Conservation (phyloP, 2,113 vertebrate genomes). For the Ariopsis seemanni region DNA sequence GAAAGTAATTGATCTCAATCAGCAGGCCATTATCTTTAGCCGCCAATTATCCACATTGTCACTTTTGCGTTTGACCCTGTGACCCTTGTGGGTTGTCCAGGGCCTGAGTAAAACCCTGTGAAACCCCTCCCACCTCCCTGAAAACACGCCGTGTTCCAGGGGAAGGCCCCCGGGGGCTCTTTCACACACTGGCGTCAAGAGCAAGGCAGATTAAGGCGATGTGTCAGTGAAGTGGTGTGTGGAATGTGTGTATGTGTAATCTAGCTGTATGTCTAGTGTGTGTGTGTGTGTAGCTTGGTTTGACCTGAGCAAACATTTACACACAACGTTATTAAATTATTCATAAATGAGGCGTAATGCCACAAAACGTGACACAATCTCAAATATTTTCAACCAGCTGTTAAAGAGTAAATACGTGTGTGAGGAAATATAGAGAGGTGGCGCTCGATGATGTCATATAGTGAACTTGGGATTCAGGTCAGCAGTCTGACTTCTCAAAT, state of each 20-base stretch:
- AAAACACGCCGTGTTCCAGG: slow-evolving; percentile 82
- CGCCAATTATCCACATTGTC: slow-evolving; percentile 95
- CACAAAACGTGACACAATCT: too few relatives aligned
- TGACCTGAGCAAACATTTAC: neutral
- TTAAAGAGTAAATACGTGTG: neutral
- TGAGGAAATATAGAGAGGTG: too few relatives aligned
- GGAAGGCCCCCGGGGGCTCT: slow-evolving; percentile 70
- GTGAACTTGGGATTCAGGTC: neutral
- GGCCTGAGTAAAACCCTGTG: slow-evolving; percentile 85
- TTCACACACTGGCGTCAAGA: slow-evolving; percentile 78
- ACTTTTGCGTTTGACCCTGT: slow-evolving; percentile 91
- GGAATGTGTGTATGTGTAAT: slow-evolving; percentile 53
- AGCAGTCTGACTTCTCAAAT: neutral
- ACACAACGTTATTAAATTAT: neutral
- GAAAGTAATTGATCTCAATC: slow-evolving; percentile 90
- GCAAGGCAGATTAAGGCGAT: slow-evolving; percentile 78
- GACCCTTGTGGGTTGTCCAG: slow-evolving; percentile 79
- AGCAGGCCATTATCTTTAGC: slow-evolving; percentile 90
- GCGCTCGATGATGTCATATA: neutral
- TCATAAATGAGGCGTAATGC: neutral
- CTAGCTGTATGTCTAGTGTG: too few relatives aligned
- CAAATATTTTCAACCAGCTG: neutral
- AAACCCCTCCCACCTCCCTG: slow-evolving; percentile 82
- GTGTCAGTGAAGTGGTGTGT: slow-evolving; percentile 79
- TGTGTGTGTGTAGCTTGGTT: neutral